phyloP scores from a whole-genome alignment of 2,113 vertebrate species.

The Oxyruncus cristatus region DNA sequence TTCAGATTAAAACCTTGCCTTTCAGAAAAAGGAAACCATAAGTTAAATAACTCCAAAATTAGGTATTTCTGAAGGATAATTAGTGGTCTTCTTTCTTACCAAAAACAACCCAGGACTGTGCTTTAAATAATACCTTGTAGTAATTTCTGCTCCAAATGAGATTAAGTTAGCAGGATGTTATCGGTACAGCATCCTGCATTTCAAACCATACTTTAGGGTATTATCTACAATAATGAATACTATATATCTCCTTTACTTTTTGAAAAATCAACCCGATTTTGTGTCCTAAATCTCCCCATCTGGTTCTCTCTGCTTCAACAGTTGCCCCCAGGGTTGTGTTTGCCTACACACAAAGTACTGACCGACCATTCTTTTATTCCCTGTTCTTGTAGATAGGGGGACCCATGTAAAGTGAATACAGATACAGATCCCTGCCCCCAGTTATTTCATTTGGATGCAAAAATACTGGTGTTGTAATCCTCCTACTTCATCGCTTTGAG shows the following conservation, averaged over 20 bases:
- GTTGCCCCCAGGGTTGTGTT: neutral
- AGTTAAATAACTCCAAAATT: slow-evolving; percentile 59
- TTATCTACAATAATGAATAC: neutral
- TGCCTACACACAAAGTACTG: neutral
- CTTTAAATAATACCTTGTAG: slow-evolving; percentile 40
- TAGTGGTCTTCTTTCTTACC: slow-evolving; percentile 51
- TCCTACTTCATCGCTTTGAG: neutral
- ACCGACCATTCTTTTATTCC: neutral
- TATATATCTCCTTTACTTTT: neutral
- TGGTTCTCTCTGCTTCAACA: neutral
- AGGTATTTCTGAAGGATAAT: slow-evolving; percentile 52
- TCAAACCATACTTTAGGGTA: neutral
- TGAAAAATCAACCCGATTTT: neutral
- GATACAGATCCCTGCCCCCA: neutral
- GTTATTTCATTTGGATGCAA: neutral
- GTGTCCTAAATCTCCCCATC: neutral
- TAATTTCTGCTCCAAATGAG: neutral
- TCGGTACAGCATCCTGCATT: neutral
- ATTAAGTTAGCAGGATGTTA: slow-evolving; percentile 20
- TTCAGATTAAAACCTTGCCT: slow-evolving; percentile 41
- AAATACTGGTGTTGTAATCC: neutral
- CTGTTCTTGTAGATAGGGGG: slow-evolving; percentile 21
- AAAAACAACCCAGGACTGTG: neutral
- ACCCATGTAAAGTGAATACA: neutral
- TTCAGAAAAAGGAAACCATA: slow-evolving; percentile 54